Evolutionary conservation across 2,888 invertebrate species (phyloP), one percentile per base, ranked within the genome.

Genomic region (Parnassius orleans): DNA sequence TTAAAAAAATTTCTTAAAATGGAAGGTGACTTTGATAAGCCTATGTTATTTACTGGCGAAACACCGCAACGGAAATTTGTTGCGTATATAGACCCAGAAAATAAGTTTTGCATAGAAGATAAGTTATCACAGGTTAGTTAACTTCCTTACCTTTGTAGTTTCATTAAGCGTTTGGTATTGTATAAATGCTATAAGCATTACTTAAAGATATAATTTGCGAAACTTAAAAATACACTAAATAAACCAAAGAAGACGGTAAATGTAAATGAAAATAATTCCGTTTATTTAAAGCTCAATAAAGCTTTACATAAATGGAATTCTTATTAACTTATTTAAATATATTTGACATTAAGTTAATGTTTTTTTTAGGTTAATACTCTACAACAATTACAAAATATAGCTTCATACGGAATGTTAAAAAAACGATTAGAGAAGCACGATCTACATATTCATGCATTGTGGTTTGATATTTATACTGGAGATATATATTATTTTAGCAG

Each of bases 391-490:
- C 97, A 98, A 81, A 98, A 98, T 81, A 94, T 98, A 54, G 96
- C 98, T 2, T 98, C 97, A 12, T 98, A 98, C 79, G 96, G 97
- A 50, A 98, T 98, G 89, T 87, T 98, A 47, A 96, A 96, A 76
- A 94, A 94, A 66, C 94, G 97, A 1, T 89, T 98, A 14, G 95
- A 96, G 80, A 93, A 93, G 52, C 95, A 97, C 72, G 94, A 97
- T 79, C 92, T 98, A 51, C 96, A 97, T 75, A 95, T 98, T 69
- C 98, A 98, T 77, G 99, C 98, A 0, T 90, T 99, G 48, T 99
- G 99, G 99, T 98, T 99, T 82, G 99, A 99, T 82, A 97, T 99
- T 81, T 98, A 98, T 80, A 97, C 98, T 0, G 99, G 98, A 0
- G 98, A 98, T 83, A 96, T 99, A 75, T 98, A 97, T 83, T 97